A percentile compares a stretch with the other conserved stretches of the same genome.
phyloP scores from a whole-genome alignment of 2,888 invertebrate species.

The Morinoia aosen region DNA sequence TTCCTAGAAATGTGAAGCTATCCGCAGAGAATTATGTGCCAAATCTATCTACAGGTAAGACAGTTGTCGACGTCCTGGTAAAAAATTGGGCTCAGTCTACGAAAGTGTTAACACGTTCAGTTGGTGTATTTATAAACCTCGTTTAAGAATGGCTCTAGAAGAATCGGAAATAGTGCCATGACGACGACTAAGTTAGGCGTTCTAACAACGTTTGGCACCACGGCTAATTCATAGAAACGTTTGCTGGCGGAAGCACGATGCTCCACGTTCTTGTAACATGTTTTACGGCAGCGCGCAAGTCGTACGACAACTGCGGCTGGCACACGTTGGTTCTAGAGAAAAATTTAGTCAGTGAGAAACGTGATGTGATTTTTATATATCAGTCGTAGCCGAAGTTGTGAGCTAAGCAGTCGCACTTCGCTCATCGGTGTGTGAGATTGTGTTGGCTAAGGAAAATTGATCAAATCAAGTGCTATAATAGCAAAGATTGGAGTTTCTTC shows the following conservation, averaged over 20 bases:
- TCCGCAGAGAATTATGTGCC: background rate
- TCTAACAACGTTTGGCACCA: slow-evolving; percentile 40
- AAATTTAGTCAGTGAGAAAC: slow-evolving; percentile 13
- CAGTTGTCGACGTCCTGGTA: background rate
- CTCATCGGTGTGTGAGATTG: background rate
- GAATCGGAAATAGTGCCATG: background rate
- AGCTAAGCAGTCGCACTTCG: background rate
- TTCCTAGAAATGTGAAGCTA: slow-evolving; percentile 35
- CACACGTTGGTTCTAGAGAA: background rate
- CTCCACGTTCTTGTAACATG: slow-evolving; percentile 22
- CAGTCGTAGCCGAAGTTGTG: background rate
- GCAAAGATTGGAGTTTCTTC: too few relatives aligned
- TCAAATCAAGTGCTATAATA: background rate
- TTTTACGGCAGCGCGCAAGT: background rate
- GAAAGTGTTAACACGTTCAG: background rate
- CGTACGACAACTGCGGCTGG: slow-evolving; percentile 32
- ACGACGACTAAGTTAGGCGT: background rate
- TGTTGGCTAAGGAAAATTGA: background rate
- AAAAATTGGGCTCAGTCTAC: background rate
- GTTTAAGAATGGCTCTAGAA: slow-evolving; percentile 9
- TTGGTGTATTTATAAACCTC: background rate
- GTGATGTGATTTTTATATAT: background rate
- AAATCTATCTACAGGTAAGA: background rate
- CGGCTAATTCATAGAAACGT: slow-evolving; percentile 49
- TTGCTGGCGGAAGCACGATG: slow-evolving; percentile 42